A percentile compares a stretch with the other conserved stretches of the same genome.
Conservation (phyloP, 1,140 invertebrate species). For the Magallana ariakensis region DNA sequence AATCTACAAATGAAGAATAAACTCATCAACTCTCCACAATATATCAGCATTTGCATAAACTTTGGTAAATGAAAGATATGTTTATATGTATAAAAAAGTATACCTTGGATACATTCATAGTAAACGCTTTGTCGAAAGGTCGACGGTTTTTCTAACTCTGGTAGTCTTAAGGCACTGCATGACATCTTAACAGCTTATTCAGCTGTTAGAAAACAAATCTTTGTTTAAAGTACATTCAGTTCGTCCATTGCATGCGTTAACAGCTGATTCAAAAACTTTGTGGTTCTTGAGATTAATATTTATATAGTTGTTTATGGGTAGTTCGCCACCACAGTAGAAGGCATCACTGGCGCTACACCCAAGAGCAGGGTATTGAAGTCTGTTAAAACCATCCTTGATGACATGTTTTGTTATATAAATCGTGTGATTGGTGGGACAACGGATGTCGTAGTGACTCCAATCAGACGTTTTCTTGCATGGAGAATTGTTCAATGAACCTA, state of each 20-base stretch:
- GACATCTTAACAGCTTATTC: background rate
- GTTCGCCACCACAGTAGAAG: background rate
- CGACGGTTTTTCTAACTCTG: background rate
- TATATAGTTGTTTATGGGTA: background rate
- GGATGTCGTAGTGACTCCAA: background rate
- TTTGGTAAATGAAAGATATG: background rate
- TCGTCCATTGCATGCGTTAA: background rate
- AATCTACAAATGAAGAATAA: background rate
- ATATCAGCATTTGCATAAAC: too few relatives aligned
- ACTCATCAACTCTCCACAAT: background rate
- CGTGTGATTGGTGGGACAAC: background rate
- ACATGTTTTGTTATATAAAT: background rate
- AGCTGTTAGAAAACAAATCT: background rate
- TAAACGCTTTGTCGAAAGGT: conserved; percentile 15
- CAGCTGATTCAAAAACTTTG: background rate
- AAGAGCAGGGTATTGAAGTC: background rate
- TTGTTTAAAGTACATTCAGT: background rate
- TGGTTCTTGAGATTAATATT: background rate
- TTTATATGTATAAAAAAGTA: background rate
- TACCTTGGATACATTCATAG: conserved; percentile 22
- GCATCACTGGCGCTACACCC: background rate
- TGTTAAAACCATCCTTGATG: background rate
- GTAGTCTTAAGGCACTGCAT: background rate
- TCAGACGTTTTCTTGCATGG: background rate
- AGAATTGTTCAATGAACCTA: background rate